phyloP scores from a whole-genome alignment of 1,140 invertebrate species.

The Magallana ariakensis region DNA sequence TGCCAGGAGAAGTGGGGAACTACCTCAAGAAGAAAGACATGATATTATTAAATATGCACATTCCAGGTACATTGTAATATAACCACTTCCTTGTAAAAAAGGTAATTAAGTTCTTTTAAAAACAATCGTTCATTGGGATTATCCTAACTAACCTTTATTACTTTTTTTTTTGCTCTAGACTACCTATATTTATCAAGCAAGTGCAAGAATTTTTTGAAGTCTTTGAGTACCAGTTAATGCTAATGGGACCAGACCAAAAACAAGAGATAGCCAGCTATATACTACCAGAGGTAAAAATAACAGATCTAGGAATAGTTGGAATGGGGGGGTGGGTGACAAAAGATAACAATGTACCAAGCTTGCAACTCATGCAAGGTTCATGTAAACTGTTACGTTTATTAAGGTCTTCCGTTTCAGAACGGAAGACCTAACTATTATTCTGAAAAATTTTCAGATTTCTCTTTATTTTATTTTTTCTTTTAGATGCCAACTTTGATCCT shows the following conservation, averaged over 20 bases:
- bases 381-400: no score
- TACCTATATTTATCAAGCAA: slow-evolving; percentile 85
- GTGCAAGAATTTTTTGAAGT: slow-evolving; percentile 83
- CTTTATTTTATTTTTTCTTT: no score
- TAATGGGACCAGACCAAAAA: slow-evolving; percentile 82
- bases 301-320: neutral
- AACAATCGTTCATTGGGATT: no score
- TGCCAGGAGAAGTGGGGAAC: slow-evolving; percentile 81
- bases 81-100: neutral
- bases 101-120: neutral
- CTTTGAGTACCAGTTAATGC: slow-evolving; percentile 82
- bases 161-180: slow-evolving; percentile 60
- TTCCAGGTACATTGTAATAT: slow-evolving; percentile 80
- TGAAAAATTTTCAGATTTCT: no score
- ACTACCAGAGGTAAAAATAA: slow-evolving; percentile 82
- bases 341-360: no score
- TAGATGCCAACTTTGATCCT: no score
- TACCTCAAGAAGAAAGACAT: slow-evolving; percentile 83
- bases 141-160: neutral
- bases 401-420: no score
- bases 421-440: no score
- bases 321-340: no score
- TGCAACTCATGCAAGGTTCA: no score
- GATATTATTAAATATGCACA: slow-evolving; percentile 85
- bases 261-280: slow-evolving; percentile 84